Evolutionary conservation across 2,797 vertebrate species (phyloP), one percentile per base, ranked within the genome.

Genomic region (Pempheris klunzingeri): DNA sequence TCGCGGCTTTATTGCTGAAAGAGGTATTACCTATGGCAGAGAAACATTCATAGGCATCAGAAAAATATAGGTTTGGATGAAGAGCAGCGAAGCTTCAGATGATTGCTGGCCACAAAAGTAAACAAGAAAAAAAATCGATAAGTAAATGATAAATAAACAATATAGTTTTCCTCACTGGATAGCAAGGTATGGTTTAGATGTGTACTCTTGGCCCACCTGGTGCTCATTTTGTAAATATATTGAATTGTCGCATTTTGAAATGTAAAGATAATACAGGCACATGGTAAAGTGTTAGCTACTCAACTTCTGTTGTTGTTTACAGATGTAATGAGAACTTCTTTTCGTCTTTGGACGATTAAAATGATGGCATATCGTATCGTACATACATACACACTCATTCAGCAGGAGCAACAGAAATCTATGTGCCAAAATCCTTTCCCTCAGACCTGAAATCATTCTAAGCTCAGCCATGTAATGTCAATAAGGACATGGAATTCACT

Each of bases 401-500:
- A 34, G 13, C 53, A 8, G 28, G 3, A 74, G 36, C 0, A 1
- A 57, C 34, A 30, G 17, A 57, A 32, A 39, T 15, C n/a, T 3
- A 62, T 15, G 22, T 4, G 18, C 18, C 49, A 52, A 47, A 50
- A 26, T 71, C 62, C 12, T 44, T 11, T 63, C 34, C 34, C 44
- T n/a, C 4, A 54, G 9, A 59, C 69, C 41, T 2, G 0, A 66
- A 82, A 52, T 58, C 24, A 61, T 47, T 74, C 74, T 39, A 41
- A 74, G 53, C 63, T 47, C 32, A 44, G 50, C 52, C 32, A 66
- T 43, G 59, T 57, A 52, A 67, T 30, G 26, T 62, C 38, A 52
- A 7, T 34, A 7, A 65, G 50, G 28, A 49, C 52, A 49, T 60
- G 28, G 71, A 67, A 83, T 77, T 74, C 69, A 74, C 17, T 44